Conservation (phyloP, 2,113 vertebrate genomes). For the Aspidoscelis tigris region DNA sequence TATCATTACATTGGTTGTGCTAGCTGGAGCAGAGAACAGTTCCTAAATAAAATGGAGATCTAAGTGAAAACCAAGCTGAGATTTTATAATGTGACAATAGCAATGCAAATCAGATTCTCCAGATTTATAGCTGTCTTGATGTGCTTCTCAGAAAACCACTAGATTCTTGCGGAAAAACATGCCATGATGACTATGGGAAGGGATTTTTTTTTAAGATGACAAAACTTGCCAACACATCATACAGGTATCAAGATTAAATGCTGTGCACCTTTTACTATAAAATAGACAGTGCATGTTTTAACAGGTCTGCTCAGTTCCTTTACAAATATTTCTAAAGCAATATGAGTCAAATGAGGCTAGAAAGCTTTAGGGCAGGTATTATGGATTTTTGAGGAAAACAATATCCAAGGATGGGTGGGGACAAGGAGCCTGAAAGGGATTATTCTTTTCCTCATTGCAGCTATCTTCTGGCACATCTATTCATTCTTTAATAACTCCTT, state of each 20-base stretch:
- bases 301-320: slow-evolving; percentile 64
- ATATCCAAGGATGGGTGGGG: slow-evolving; percentile 58
- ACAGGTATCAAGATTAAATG: neutral
- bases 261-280: slow-evolving; percentile 29
- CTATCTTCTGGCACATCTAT: slow-evolving; percentile 58
- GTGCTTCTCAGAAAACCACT: neutral
- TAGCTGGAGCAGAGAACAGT: neutral
- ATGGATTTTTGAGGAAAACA: slow-evolving; percentile 54
- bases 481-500: slow-evolving; percentile 55
- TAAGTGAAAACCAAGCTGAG: neutral
- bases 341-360: slow-evolving; percentile 57
- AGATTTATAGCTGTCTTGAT: neutral
- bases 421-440: slow-evolving; percentile 56
- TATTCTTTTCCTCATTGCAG: slow-evolving; percentile 63
- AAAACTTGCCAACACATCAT: neutral
- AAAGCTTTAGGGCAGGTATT: slow-evolving; percentile 63
- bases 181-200: neutral
- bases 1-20: neutral
- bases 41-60: neutral
- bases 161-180: neutral
- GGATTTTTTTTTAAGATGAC: neutral
- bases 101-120: neutral
- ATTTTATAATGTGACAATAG: neutral
- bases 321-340: slow-evolving; percentile 56
- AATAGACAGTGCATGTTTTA: slow-evolving; percentile 55